These are phyloP conservation scores for Chorisops tibialis DNA, from an alignment of 2,888 invertebrate genomes.

Conservation along the genomic window DNA sequence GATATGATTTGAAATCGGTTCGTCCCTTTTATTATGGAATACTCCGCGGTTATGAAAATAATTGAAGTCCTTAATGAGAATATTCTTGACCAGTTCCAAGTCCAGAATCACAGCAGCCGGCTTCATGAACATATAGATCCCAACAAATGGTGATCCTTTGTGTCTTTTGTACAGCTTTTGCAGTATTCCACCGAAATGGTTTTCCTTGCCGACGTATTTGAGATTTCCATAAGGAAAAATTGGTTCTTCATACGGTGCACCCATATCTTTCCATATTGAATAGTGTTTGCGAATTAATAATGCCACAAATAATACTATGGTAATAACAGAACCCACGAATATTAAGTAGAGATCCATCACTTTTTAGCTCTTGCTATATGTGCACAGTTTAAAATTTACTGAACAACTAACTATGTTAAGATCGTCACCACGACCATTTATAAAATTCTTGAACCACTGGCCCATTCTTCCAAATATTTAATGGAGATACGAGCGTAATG, in stretches of 20 bases:
- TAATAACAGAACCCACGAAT: too few relatives aligned
- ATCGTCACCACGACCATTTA: too few relatives aligned
- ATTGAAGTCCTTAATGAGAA: conserved; percentile 26
- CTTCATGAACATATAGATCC: conserved; percentile 41
- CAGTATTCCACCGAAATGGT: conserved; percentile 35
- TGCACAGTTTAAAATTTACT: too few relatives aligned
- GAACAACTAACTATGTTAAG: too few relatives aligned
- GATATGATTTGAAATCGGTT: conserved; percentile 23
- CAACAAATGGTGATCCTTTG: conserved; percentile 40
- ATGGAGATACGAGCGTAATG: too few relatives aligned
- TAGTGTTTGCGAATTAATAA: too few relatives aligned
- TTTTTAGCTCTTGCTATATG: too few relatives aligned
- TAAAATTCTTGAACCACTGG: too few relatives aligned
- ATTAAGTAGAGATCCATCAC: too few relatives aligned
- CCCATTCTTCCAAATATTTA: too few relatives aligned
- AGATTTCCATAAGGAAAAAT: conserved; percentile 24
- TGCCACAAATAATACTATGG: too few relatives aligned
- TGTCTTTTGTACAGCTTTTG: conserved; percentile 40
- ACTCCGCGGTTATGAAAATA: conserved; percentile 22
- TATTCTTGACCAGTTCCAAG: conserved; percentile 18
- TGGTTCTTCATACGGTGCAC: conserved; percentile 54
- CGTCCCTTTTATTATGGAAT: conserved; percentile 22
- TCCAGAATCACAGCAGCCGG: conserved; percentile 36
- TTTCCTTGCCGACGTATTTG: conserved; percentile 27
- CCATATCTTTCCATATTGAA: conserved; percentile 53